Evolutionary conservation across 2,888 invertebrate genomes (phyloP).

Genomic region (Hirtodrosophila confusa): DNA sequence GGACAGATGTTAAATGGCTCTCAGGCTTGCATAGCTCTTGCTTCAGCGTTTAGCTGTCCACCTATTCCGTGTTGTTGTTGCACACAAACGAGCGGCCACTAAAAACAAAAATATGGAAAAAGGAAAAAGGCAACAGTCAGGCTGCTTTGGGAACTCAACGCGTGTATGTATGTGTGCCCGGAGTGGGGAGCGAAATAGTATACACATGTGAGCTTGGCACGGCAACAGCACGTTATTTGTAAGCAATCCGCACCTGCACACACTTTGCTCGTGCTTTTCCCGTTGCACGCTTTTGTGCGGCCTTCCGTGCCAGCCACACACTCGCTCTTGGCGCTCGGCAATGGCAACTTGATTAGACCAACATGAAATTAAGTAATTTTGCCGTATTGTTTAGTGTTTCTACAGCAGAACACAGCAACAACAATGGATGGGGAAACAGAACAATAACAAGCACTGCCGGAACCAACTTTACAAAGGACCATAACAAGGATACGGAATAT

Average conservation of each 20-base stretch:
- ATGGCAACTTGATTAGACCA: conserved; percentile 80
- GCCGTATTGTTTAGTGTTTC: conserved; percentile 71
- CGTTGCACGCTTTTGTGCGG: conserved; percentile 62
- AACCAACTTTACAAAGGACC: conserved; percentile 45
- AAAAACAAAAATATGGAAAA: conserved; percentile 42
- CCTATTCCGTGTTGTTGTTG: conserved; percentile 71
- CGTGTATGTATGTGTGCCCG: neutral
- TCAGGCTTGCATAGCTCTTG: conserved; percentile 28
- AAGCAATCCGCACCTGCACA: conserved; percentile 41
- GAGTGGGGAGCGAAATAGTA: neutral
- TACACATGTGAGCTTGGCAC: conserved; percentile 51
- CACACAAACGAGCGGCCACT: conserved; percentile 68
- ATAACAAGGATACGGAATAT: conserved; percentile 44
- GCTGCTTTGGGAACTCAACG: conserved; percentile 13
- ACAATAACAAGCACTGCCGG: conserved; percentile 45
- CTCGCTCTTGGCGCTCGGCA: conserved; percentile 52
- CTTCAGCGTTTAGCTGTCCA: conserved; percentile 65
- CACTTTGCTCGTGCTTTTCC: conserved; percentile 21
- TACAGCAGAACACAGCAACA: conserved; percentile 21
- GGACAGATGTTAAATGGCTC: conserved; percentile 46
- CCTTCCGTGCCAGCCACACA: conserved; percentile 59
- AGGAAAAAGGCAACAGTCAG: conserved; percentile 30
- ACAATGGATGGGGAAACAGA: conserved; percentile 51
- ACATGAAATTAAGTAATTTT: conserved; percentile 80
- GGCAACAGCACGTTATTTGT: conserved; percentile 58